These are phyloP conservation scores for Gadopsis marmoratus DNA, from an alignment of 2,797 vertebrate genomes.

Conservation along the genomic window DNA sequence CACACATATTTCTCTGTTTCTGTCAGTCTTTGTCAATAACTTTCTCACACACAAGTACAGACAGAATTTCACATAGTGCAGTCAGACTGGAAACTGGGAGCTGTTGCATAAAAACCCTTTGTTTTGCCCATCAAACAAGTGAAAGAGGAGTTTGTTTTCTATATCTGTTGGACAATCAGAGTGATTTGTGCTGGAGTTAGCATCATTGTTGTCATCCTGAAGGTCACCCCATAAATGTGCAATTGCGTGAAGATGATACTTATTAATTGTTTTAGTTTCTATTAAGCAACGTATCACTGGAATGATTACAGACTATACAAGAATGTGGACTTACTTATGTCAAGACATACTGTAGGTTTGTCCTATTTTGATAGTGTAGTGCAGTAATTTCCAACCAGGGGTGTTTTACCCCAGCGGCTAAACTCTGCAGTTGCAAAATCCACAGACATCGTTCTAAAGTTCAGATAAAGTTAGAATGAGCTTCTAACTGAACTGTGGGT, in stretches of 20 bases:
- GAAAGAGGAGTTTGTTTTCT: background rate
- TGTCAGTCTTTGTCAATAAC: slow-evolving; percentile 16
- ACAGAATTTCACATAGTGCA: background rate
- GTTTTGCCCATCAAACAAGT: background rate
- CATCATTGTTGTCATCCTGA: background rate
- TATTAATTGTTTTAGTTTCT: background rate
- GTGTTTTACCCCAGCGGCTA: no score
- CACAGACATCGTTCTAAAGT: no score
- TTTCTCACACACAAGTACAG: background rate
- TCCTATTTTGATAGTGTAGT: no score
- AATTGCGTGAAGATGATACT: background rate
- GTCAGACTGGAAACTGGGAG: slow-evolving; percentile 18
- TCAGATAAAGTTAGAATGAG: no score
- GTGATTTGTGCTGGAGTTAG: background rate
- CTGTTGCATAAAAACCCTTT: background rate
- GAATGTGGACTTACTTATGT: background rate
- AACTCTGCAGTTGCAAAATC: no score
- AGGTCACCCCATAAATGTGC: background rate
- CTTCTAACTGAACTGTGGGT: no score
- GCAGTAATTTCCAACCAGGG: no score
- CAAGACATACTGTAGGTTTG: no score
- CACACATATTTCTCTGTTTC: background rate
- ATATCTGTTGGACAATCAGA: background rate
- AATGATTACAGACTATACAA: background rate
- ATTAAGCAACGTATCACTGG: background rate